These are phyloP conservation scores for Pasiphila rectangulata DNA, from an alignment of 2,888 invertebrate species.

Conservation along the genomic window DNA sequence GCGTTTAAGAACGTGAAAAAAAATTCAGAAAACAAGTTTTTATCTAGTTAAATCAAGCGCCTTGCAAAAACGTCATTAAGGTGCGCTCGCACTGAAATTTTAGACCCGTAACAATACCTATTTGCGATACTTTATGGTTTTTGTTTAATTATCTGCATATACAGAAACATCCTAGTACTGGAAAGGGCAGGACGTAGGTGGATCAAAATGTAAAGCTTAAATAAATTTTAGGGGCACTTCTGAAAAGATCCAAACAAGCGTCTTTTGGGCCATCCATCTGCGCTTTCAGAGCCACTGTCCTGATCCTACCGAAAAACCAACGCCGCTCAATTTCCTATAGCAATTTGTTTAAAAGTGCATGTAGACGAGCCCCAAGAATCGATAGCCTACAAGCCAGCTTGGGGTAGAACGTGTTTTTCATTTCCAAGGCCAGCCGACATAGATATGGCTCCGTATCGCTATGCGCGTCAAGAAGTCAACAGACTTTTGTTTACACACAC, in stretches of 20 bases:
- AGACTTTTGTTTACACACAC: slow-evolving; percentile 65
- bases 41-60: slow-evolving; percentile 36
- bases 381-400: slow-evolving; percentile 54
- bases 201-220: slow-evolving; percentile 45
- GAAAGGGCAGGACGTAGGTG: slow-evolving; percentile 43
- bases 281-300: no score
- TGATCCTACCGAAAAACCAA: no score
- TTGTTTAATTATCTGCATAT: no score
- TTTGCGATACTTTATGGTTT: no score
- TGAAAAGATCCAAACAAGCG: no score
- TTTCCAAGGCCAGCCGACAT: slow-evolving; percentile 77
- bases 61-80: slow-evolving; percentile 43
- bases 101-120: no score
- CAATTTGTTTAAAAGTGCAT: neutral
- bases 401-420: slow-evolving; percentile 68
- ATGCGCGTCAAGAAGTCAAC: slow-evolving; percentile 69
- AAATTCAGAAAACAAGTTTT: slow-evolving; percentile 39
- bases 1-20: slow-evolving; percentile 30
- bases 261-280: no score
- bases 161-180: no score
- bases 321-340: no score
- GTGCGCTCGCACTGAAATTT: neutral
- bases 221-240: no score
- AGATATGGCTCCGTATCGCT: slow-evolving; percentile 70
- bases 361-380: neutral